Percentiles rank a stretch among this genome's conserved stretches.
Evolutionary conservation across 2,797 vertebrate genomes (phyloP).

Genomic region (Leptoclinus maculatus): DNA sequence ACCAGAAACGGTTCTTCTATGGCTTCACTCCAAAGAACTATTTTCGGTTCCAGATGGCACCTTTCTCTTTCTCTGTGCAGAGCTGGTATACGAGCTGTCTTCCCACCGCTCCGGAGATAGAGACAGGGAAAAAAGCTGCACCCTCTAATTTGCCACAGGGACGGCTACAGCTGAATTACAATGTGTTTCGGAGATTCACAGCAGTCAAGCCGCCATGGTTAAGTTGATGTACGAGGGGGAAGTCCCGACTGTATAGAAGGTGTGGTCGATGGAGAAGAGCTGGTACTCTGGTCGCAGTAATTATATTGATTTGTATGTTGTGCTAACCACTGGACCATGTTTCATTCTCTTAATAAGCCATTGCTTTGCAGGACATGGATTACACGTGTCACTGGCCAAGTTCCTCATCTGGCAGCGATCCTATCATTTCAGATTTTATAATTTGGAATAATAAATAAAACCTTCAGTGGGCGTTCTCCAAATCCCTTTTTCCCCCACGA

Average conservation of each 20-base stretch:
- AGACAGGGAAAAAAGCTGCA: conserved; percentile 47
- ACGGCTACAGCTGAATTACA: conserved; percentile 67
- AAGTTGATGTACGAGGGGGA: conserved; percentile 43
- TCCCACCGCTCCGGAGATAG: conserved; percentile 41
- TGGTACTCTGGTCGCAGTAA: conserved; percentile 6
- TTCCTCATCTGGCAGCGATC: conserved; percentile 12
- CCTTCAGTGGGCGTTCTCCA: conserved; percentile 7
- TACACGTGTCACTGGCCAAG: conserved; percentile 15
- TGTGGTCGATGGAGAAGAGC: conserved; percentile 28
- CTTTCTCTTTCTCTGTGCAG: no score
- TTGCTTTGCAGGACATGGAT: conserved; percentile 20
- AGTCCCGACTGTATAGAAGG: conserved; percentile 25
- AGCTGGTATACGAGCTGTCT: conserved; percentile 47
- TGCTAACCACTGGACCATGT: conserved; percentile 21
- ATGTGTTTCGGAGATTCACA: conserved; percentile 61
- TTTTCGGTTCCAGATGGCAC: no score
- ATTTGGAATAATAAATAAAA: no score
- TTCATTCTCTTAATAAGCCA: conserved; percentile 43
- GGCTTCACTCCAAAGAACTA: no score
- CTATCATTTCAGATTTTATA: conserved; percentile 30
- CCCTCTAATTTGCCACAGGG: conserved; percentile 73
- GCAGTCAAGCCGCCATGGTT: conserved; percentile 42
- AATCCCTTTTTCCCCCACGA: conserved; percentile 21
- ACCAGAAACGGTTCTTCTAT: no score
- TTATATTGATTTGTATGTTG: conserved; percentile 29